Conservation (phyloP, 2,888 invertebrate species). For the Heliconius sara region DNA sequence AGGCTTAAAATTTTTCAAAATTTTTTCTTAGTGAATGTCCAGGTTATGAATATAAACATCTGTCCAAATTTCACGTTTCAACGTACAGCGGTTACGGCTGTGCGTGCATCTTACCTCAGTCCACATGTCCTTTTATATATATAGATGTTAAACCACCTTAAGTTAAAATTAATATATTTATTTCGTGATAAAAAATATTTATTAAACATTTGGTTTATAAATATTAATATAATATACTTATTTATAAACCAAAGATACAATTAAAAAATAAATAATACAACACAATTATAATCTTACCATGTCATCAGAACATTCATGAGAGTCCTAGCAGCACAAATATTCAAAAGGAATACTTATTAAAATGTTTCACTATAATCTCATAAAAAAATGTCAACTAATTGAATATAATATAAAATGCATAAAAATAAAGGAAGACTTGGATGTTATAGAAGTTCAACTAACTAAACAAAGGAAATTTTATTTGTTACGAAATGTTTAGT, state of each 20-base stretch:
- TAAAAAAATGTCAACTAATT: neutral
- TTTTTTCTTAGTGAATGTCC: too few relatives aligned
- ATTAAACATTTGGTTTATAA: neutral
- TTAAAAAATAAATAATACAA: neutral
- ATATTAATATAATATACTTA: neutral
- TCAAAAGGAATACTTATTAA: slow-evolving; percentile 8
- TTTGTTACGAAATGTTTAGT: too few relatives aligned
- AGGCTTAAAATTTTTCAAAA: too few relatives aligned
- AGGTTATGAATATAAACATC: too few relatives aligned
- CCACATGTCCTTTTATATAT: too few relatives aligned
- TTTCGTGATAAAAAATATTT: neutral
- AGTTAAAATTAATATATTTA: neutral
- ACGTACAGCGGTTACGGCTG: too few relatives aligned
- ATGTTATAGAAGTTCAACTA: too few relatives aligned
- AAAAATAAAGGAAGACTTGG: neutral
- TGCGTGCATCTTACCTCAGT: too few relatives aligned
- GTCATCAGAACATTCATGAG: slow-evolving; percentile 71
- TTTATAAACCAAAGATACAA: neutral
- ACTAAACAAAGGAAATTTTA: too few relatives aligned
- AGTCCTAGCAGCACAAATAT: slow-evolving; percentile 70
- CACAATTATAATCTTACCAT: slow-evolving; percentile 63
- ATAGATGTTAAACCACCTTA: too few relatives aligned
- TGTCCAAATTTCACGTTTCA: too few relatives aligned
- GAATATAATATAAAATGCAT: neutral
- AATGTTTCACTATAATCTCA: neutral